Conservation (phyloP, 2,888 invertebrate species). For the Aphodius granarius region DNA sequence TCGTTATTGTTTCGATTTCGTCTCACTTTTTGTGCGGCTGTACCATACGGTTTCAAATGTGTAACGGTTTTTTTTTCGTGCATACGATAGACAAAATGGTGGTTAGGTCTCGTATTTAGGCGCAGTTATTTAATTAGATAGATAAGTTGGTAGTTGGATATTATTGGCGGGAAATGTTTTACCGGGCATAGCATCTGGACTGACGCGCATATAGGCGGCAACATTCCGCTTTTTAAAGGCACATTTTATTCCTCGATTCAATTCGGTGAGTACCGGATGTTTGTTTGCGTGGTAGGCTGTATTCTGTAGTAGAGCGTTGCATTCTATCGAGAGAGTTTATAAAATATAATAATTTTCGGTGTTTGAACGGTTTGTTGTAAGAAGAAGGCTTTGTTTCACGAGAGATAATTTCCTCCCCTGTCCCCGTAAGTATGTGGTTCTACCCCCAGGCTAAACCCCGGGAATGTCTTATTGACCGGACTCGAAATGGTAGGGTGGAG, state of each 20-base stretch:
- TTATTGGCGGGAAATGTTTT: neutral
- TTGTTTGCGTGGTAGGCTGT: neutral
- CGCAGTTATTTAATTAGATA: neutral
- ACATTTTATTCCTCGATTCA: neutral
- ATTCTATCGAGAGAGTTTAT: too few species aligned
- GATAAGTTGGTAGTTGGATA: neutral
- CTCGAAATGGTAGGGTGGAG: constrained; percentile 37
- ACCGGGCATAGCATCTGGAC: neutral
- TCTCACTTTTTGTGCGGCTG: neutral
- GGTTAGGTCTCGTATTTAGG: constrained; percentile 15
- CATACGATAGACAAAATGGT: neutral
- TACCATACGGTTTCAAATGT: neutral
- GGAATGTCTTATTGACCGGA: constrained; percentile 55
- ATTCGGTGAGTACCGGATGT: neutral
- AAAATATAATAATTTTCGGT: too few species aligned
- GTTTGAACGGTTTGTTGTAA: constrained; percentile 20
- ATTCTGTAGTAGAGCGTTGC: neutral
- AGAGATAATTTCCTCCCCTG: constrained; percentile 31
- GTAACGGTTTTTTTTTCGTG: neutral
- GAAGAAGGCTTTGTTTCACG: constrained; percentile 34
- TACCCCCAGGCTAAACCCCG: constrained; percentile 46
- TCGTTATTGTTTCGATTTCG: neutral
- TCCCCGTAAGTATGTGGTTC: constrained; percentile 24
- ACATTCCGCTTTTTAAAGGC: neutral
- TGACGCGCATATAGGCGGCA: neutral